Evolutionary conservation across 2,797 vertebrate species (phyloP).

Genomic region (Darevskia nairensis): DNA sequence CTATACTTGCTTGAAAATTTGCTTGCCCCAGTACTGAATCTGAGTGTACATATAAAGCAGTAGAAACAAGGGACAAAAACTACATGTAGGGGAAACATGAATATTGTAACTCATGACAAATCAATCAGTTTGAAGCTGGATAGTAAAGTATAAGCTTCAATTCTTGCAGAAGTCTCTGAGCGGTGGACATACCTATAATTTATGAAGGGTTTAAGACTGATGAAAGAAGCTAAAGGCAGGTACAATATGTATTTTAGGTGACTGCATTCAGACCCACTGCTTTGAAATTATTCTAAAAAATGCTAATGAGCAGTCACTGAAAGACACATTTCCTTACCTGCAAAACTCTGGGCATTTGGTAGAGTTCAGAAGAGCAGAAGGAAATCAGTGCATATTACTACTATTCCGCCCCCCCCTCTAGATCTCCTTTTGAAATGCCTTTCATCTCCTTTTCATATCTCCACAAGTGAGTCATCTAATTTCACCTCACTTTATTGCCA

Average conservation of each 20-base stretch:
- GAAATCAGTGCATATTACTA: conserved; percentile 51
- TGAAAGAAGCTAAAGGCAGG: conserved; percentile 32
- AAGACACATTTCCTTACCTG: conserved; percentile 38
- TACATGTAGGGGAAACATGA: neutral
- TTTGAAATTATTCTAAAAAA: conserved; percentile 60
- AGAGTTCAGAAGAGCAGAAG: conserved; percentile 46
- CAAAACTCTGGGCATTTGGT: conserved; percentile 40
- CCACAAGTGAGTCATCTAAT: conserved; percentile 65
- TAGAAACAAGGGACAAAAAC: neutral
- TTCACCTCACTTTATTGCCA: conserved; percentile 68
- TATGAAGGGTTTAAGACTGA: neutral
- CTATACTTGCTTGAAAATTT: conserved; percentile 50
- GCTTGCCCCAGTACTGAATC: conserved; percentile 60
- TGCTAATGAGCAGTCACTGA: conserved; percentile 48
- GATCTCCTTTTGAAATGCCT: conserved; percentile 57
- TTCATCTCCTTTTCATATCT: conserved; percentile 63
- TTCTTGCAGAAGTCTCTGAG: conserved; percentile 58
- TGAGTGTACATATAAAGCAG: conserved; percentile 59
- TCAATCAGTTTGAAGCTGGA: conserved; percentile 38
- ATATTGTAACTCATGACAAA: conserved; percentile 32
- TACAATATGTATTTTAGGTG: conserved; percentile 4
- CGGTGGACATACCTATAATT: neutral
- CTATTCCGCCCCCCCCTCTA: conserved; percentile 56
- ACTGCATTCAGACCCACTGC: neutral
- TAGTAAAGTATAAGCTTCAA: conserved; percentile 24